Conservation (phyloP, 1,140 invertebrate genomes). For the Drosophila rhopaloa region DNA sequence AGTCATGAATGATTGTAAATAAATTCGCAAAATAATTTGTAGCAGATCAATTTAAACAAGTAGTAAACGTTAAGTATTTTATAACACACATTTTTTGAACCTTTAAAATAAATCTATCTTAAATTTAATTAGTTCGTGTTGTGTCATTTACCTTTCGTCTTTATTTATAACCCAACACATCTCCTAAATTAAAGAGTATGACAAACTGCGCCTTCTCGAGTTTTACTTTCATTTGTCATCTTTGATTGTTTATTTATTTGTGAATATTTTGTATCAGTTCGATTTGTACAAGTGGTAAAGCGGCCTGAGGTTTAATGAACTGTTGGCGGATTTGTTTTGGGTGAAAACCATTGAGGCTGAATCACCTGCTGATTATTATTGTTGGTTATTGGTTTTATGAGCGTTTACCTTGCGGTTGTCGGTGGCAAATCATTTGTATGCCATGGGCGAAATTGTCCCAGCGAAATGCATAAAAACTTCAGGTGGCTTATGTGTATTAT, state of each 20-base stretch:
- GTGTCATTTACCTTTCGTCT: constrained; percentile 7
- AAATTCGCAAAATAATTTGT: constrained; percentile 7
- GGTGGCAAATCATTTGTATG: constrained; percentile 60
- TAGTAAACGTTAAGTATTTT: constrained; percentile 5
- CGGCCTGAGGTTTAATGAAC: constrained; percentile 68
- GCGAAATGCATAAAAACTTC: constrained; percentile 50
- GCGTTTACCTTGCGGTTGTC: constrained; percentile 60
- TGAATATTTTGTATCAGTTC: constrained; percentile 60
- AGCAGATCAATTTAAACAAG: constrained; percentile 8
- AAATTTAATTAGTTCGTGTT: constrained; percentile 1
- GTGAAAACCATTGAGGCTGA: constrained; percentile 69
- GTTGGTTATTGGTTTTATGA: constrained; percentile 42
- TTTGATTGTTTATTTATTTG: constrained; percentile 71
- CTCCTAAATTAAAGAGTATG: constrained; percentile 45
- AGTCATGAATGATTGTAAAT: not conserved
- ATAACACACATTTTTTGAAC: not conserved
- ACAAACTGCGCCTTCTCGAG: constrained; percentile 33
- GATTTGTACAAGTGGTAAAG: constrained; percentile 49
- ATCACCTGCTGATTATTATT: constrained; percentile 54
- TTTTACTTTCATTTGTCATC: constrained; percentile 60
- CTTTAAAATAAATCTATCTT: not conserved
- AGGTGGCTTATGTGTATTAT: constrained; percentile 51
- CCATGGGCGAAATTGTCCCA: constrained; percentile 65
- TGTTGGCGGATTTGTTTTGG: constrained; percentile 66
- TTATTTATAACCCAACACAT: constrained; percentile 5